phyloP scores from a whole-genome alignment of 2,797 vertebrate species.

The Champsocephalus gunnari region DNA sequence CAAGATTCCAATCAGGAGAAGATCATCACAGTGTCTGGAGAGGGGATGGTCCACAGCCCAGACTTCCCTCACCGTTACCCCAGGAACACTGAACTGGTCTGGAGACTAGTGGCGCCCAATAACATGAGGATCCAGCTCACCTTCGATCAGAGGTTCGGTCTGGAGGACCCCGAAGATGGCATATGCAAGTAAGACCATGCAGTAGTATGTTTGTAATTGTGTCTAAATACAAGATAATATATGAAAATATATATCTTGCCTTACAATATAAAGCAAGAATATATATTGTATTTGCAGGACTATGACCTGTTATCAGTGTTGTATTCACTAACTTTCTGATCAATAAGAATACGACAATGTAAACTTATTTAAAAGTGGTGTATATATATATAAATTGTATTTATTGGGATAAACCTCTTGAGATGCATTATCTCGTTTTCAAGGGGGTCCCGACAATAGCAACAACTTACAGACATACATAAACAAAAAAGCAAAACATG shows the following conservation, averaged over 20 bases:
- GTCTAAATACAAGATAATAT: neutral
- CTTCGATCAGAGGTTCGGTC: slow-evolving; percentile 95
- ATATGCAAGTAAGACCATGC: slow-evolving; percentile 94
- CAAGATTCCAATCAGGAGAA: slow-evolving; percentile 96
- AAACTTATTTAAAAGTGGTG: too few species aligned
- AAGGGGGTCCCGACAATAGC: too few species aligned
- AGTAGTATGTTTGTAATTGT: too few species aligned
- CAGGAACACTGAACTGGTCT: slow-evolving; percentile 89
- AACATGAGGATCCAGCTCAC: slow-evolving; percentile 93
- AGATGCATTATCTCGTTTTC: too few species aligned
- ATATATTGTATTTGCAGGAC: too few species aligned
- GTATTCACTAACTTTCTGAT: neutral
- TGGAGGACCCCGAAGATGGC: slow-evolving; percentile 96
- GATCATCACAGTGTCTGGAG: slow-evolving; percentile 90
- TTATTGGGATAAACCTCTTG: too few species aligned
- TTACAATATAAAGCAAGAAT: too few species aligned
- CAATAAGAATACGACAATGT: neutral
- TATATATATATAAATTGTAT: too few species aligned
- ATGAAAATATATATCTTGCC: too few species aligned
- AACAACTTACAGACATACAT: too few species aligned
- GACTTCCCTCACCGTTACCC: slow-evolving; percentile 94
- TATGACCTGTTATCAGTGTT: neutral
- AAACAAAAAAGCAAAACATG: too few species aligned
- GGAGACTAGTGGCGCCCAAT: slow-evolving; percentile 91
- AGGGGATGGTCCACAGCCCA: slow-evolving; percentile 95